Conservation (phyloP, 1,140 invertebrate genomes). For the Drosophila yakuba region DNA sequence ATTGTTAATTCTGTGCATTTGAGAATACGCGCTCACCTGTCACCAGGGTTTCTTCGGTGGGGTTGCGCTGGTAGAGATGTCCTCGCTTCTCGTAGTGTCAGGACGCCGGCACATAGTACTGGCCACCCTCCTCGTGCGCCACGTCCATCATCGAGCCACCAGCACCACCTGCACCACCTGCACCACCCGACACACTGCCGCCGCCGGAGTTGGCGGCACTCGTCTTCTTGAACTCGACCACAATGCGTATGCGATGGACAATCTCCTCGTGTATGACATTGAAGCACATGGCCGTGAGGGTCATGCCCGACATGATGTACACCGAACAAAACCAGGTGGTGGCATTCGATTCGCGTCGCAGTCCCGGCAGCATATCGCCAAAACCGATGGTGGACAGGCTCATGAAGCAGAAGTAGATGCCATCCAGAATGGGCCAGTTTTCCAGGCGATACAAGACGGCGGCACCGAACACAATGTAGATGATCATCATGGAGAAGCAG, state of each 20-base stretch:
- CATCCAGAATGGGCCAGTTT: slow-evolving; percentile 94
- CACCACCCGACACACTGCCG: background rate
- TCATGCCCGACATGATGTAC: slow-evolving; percentile 97
- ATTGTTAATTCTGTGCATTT: background rate
- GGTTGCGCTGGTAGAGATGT: slow-evolving; percentile 87
- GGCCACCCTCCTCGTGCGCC: slow-evolving; percentile 85
- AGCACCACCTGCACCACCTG: background rate
- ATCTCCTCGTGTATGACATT: slow-evolving; percentile 98
- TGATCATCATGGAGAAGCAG: slow-evolving; percentile 91
- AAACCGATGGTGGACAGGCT: slow-evolving; percentile 96
- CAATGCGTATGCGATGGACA: slow-evolving; percentile 90
- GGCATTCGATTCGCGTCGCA: slow-evolving; percentile 87
- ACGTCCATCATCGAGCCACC: slow-evolving; percentile 72
- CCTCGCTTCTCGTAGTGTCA: slow-evolving; percentile 88
- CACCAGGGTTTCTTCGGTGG: slow-evolving; percentile 88
- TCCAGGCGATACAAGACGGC: slow-evolving; percentile 94
- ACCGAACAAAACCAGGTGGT: slow-evolving; percentile 95
- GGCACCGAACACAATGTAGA: slow-evolving; percentile 94
- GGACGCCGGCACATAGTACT: slow-evolving; percentile 87
- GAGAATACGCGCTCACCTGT: slow-evolving; percentile 50
- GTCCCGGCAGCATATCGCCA: slow-evolving; percentile 94
- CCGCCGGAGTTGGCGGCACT: slow-evolving; percentile 49
- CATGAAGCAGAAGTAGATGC: slow-evolving; percentile 98
- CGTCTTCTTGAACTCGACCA: slow-evolving; percentile 85
- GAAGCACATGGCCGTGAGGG: slow-evolving; percentile 99